phyloP scores from a whole-genome alignment of 2,113 vertebrate species.

The Callopanchax toddi region DNA sequence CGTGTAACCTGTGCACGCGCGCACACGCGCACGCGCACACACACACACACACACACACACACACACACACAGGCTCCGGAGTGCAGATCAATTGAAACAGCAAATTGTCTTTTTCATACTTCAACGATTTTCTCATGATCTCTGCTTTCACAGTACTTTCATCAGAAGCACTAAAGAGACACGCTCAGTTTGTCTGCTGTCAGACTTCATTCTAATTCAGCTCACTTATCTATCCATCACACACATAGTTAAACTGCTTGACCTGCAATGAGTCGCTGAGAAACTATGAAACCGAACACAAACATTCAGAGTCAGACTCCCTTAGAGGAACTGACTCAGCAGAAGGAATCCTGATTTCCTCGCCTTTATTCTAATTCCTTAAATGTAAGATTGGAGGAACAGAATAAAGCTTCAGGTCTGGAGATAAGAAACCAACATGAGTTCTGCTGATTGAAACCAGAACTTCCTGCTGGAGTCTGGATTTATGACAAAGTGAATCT shows the following conservation, averaged over 20 bases:
- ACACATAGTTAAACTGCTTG: background rate
- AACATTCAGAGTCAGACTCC: background rate
- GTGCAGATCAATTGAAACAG: conserved; percentile 29
- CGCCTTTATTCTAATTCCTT: too few species aligned
- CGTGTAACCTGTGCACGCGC: background rate
- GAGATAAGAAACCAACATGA: too few species aligned
- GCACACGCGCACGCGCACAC: conserved; percentile 21
- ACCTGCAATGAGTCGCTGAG: conserved; percentile 35
- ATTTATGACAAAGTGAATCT: too few species aligned
- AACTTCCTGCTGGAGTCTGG: too few species aligned
- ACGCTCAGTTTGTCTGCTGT: background rate
- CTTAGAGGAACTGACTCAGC: conserved; percentile 9
- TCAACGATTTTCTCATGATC: conserved; percentile 42
- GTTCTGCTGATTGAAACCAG: too few species aligned
- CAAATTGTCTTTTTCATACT: conserved; percentile 52
- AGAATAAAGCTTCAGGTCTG: too few species aligned
- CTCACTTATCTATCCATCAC: conserved; percentile 23
- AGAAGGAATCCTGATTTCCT: background rate
- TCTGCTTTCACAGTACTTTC: conserved; percentile 32
- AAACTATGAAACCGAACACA: background rate
- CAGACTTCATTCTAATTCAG: background rate
- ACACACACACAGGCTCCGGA: conserved; percentile 7
- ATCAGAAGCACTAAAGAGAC: conserved; percentile 11
- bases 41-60: conserved; percentile 19
- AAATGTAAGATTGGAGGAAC: too few species aligned